Evolutionary conservation across 1,140 invertebrate species (phyloP), one percentile per base, ranked within the genome.

Genomic region (Cardiocondyla obscurior): DNA sequence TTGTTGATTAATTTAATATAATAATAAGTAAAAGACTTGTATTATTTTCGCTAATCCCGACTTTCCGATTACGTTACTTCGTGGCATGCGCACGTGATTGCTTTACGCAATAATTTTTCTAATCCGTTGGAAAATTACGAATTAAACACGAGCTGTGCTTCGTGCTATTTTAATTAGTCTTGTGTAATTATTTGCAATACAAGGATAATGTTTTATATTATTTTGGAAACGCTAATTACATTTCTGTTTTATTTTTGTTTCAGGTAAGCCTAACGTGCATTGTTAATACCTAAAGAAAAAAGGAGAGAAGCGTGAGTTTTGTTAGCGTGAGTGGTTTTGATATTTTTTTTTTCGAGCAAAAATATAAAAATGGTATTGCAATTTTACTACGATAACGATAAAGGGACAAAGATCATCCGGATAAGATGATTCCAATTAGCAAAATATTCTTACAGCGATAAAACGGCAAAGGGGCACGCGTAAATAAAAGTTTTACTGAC

Each of bases 401-500:
- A 46, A 65, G 58, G 73, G 62, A 58, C 39, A n/a, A n/a, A 42
- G 49, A 79, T 79, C 28, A 53, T 30, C 22, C 72, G 46, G 42
- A 79, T 79, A 76, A 73, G 55, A 73, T 42, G 81, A 33, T 67
- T 65, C 28, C 22, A 30, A 36, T 77, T 64, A 62, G 36, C 55
- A 22, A 72, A 83, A 73, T 83, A 86, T 87, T 84, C 73, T 73
- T 58, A 51, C 51, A 28, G 33, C 36, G 58, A 77, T 49, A 57
- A 69, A 33, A 22, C 12, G 36, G 25, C 25, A 10, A 22, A 53
- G 49, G 16, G 67, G 39, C 12, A 51, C 10, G 62, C 69, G 46
- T 65, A 82, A 82, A 88, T 87, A 82, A 87, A 87, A 87, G 49
- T 88, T 87, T 87, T 79, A 87, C 51, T 25, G 72, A 25, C 44